phyloP scores from a whole-genome alignment of 2,113 vertebrate genomes.

The Tympanuchus pallidicinctus region DNA sequence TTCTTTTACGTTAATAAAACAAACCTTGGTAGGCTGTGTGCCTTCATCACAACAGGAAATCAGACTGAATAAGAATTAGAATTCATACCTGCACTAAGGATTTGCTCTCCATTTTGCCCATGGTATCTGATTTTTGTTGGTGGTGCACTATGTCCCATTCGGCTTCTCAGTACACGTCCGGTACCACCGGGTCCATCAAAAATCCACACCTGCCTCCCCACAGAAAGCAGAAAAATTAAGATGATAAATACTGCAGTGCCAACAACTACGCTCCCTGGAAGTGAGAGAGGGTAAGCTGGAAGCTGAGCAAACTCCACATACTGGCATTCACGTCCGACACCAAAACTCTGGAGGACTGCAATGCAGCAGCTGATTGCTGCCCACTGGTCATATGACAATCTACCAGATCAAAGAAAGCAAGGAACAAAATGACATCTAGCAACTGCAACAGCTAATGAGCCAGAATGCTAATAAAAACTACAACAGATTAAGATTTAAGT shows the following conservation, averaged over 20 bases:
- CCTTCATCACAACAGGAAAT: neutral
- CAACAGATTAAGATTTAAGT: neutral
- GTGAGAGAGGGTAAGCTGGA: neutral
- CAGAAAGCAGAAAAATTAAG: neutral
- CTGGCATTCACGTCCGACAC: neutral
- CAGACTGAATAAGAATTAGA: neutral
- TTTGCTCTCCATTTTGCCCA: constrained; percentile 89
- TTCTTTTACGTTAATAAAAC: neutral
- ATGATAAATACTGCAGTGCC: neutral
- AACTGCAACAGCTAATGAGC: neutral
- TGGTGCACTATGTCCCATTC: constrained; percentile 92
- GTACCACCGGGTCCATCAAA: constrained; percentile 91
- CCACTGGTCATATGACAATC: neutral
- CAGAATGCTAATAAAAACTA: neutral
- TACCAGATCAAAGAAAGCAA: neutral
- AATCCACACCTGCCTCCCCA: constrained; percentile 89
- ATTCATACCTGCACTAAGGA: constrained; percentile 91
- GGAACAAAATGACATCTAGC: neutral
- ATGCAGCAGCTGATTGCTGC: neutral
- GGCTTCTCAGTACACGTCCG: constrained; percentile 86
- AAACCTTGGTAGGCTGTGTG: fast-evolving
- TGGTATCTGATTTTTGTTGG: constrained; percentile 89
- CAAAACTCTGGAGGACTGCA: neutral
- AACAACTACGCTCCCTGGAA: neutral
- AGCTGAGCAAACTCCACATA: neutral